Evolutionary conservation across 1,140 invertebrate species (phyloP), one percentile per base, ranked within the genome.

Genomic region (Drosophila quadrilineata): DNA sequence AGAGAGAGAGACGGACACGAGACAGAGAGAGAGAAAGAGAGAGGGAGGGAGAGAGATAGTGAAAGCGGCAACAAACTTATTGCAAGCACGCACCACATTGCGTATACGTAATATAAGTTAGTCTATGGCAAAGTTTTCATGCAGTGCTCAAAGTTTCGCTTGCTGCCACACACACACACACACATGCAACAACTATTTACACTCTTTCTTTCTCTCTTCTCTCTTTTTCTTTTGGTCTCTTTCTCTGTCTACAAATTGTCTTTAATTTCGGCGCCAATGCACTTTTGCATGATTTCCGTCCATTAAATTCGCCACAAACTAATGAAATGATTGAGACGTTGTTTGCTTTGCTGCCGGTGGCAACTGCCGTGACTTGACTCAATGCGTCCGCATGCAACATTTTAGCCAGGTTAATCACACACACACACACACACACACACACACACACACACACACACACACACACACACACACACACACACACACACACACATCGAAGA

Each of bases 261-360:
- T 73, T 84, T 67, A 77, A 80, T 82, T 82, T 58, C 56, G 57
- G 52, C 65, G 65, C 52, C 60, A 21, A 6, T 63, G 69, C 69
- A 77, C 52, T 66, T n/a, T 84, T 85, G 64, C 74, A 84, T 77
- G 79, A 67, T 60, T 77, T 77, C 70, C 70, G 56, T 38, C 79
- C 31, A 84, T 84, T 74, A 85, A 40, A 35, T 28, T 62, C 29
- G 54, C 22, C 38, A 45, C 43, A 8, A 50, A 29, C 50, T 38
- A 52, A 52, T 68, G 29, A 45, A 50, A 68, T 36, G 48, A 54
- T 67, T 56, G 63, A 33, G 31, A 41, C 17, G 21, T 16, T 22
- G 40, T 12, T 22, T 46, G 8, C 35, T n/a, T 17, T 16, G 21
- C n/a, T n/a, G n/a, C n/a, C n/a, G n/a, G n/a, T n/a, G n/a, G n/a